Base-by-base conservation (phyloP, 1,140 invertebrate species). In the Hypothenemus hampei region DNA sequence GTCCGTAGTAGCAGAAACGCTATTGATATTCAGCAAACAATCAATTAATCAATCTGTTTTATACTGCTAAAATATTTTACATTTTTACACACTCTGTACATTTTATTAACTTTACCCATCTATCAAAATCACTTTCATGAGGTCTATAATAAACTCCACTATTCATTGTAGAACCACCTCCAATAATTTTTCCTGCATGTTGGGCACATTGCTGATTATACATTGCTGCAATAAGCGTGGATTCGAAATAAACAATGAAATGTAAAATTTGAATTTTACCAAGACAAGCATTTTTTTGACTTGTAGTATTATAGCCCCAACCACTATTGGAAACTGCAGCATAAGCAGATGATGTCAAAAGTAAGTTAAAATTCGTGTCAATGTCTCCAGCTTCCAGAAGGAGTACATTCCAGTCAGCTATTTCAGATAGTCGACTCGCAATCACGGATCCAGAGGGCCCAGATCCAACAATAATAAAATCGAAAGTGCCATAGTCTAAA, bases 231-330 rank as follows among this genome's bases (percentile, higher is more conserved):
- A n/a, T n/a, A n/a, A n/a, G n/a, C n/a, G n/a, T n/a, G n/a, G n/a
- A n/a, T n/a, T n/a, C n/a, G n/a, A n/a, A n/a, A n/a, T n/a, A n/a
- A n/a, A n/a, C n/a, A n/a, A n/a, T n/a, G n/a, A 29, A 29, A 6
- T 5, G 24, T n/a, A n/a, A n/a, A n/a, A n/a, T n/a, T n/a, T n/a
- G n/a, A n/a, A n/a, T n/a, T n/a, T 66, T 73, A 80, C 86, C 89
- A 59, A 89, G 76, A 64, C 90, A 91, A 0, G 83, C 80, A 1
- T 81, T 83, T 41, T 82, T 82, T 66, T 91, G 88, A 1, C 89
- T 87, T 8, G 83, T 82, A n/a, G 91, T 93, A 70, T 87, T 81
- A 71, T 89, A 94, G 65, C 89, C 82, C 93, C 92, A 96, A 73
- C 94, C 91, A 62, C 90, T 72, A 3, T 87, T 83, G 0, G 85